Evolutionary conservation across 2,888 invertebrate species (phyloP), one percentile per base, ranked within the genome.

Genomic region (Apodemia mormo): DNA sequence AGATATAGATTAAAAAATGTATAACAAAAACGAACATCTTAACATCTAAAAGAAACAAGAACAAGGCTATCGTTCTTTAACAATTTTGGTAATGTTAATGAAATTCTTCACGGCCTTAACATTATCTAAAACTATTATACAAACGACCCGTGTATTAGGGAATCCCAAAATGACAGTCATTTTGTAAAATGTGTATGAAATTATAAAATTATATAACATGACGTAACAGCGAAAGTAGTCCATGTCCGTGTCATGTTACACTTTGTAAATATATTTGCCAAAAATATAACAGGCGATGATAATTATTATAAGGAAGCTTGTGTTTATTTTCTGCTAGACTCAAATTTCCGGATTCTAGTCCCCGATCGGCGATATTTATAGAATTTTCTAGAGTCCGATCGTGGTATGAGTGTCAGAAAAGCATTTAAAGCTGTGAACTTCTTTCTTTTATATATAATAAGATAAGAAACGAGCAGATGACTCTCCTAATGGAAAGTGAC

Each of bases 201-300:
- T 70, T 69, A 70, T 66, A 71, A 66, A 61, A 68, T 81, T 82
- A 79, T 75, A 72, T 80, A 82, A 82, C 71, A 70, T 71, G 68
- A 80, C 79, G 80, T 81, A 82, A 85, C 72, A 75, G 84, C 80
- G 86, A 86, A 87, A 87, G 87, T 84, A 76, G 80, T 80, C 74
- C 80, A 80, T 70, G 76, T 85, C 83, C 82, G 82, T 76, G 75
- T 79, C 73, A 79, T 81, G 65, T 54, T 64, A 52, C 40, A 22
- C 45, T 68, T 58, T 58, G 37, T 61, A 54, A 65, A 68, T 65
- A 65, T 33, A 3, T 33, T 33, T 33, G 37, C 22, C 64, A 65
- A 54, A 65, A 29, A 52, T 58, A 22, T 30, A 29, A 58, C 30
- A 30, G 12, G 9, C 30, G 4, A 12, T 58, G 9, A 30, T 58